These are phyloP conservation scores for Cyprinodon brontotheroides DNA, from an alignment of 2,113 vertebrate species.

Conservation along the genomic window DNA sequence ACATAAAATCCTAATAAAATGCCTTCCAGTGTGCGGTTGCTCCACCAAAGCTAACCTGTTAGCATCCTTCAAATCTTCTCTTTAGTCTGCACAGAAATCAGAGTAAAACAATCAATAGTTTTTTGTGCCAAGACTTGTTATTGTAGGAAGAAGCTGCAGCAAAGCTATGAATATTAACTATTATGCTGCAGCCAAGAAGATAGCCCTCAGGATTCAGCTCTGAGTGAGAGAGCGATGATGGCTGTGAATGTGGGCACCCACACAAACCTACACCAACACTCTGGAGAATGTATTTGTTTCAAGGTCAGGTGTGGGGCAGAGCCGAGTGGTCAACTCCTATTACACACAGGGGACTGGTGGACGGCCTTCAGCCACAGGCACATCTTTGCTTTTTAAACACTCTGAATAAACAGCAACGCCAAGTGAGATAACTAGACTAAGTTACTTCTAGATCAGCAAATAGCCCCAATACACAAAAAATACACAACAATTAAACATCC, in stretches of 20 bases:
- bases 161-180: constrained; percentile 1
- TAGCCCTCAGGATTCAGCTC: constrained; percentile 22
- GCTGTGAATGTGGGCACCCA: constrained; percentile 14
- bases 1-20: background rate
- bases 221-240: constrained; percentile 25
- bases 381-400: constrained; percentile 23
- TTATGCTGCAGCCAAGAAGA: constrained; percentile 19
- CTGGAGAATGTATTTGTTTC: constrained; percentile 56
- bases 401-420: constrained; percentile 22
- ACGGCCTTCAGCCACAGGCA: constrained; percentile 6
- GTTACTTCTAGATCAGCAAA: constrained; percentile 16
- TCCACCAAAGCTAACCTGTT: background rate
- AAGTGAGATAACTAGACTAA: background rate
- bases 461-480: constrained; percentile 2
- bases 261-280: constrained; percentile 15
- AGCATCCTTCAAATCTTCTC: background rate
- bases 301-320: constrained; percentile 63
- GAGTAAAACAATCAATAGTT: background rate
- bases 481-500: background rate
- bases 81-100: background rate
- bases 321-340: constrained; percentile 61
- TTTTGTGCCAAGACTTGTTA: background rate
- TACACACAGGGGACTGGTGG: constrained; percentile 52
- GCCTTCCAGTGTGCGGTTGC: too few species aligned
- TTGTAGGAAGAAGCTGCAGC: background rate